A percentile compares a stretch with the other conserved stretches of the same genome.
Evolutionary conservation across 1,140 invertebrate genomes (phyloP).

Genomic region (Melanaphis sacchari): DNA sequence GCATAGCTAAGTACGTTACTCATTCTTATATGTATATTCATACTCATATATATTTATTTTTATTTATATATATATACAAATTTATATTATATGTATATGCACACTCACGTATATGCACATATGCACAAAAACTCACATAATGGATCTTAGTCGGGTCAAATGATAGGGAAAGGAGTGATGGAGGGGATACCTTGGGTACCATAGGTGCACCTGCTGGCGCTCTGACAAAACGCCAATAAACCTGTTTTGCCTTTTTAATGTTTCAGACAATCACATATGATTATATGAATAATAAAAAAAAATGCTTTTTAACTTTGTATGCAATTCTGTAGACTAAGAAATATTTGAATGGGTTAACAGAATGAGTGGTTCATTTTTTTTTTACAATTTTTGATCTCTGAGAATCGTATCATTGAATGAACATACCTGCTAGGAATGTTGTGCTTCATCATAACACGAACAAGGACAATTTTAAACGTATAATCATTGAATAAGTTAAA

Average conservation of each 20-base stretch:
- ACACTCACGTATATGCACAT: neutral
- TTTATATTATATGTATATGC: slow-evolving; percentile 27
- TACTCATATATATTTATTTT: slow-evolving; percentile 18
- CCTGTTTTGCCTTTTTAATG: slow-evolving; percentile 56
- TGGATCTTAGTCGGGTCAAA: slow-evolving; percentile 35
- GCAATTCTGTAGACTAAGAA: slow-evolving; percentile 25
- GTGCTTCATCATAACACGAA: neutral
- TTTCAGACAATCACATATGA: slow-evolving; percentile 38
- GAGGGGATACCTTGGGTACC: neutral
- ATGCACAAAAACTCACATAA: slow-evolving; percentile 40
- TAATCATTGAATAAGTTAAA: neutral
- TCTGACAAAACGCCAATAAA: slow-evolving; percentile 57
- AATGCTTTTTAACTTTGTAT: slow-evolving; percentile 52
- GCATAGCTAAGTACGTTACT: slow-evolving; percentile 36
- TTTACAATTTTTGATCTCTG: slow-evolving; percentile 10
- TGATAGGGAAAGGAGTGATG: slow-evolving; percentile 4
- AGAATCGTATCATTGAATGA: slow-evolving; percentile 29
- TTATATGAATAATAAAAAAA: slow-evolving; percentile 44
- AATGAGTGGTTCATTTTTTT: slow-evolving; percentile 10
- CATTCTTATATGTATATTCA: neutral
- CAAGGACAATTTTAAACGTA: slow-evolving; percentile 1
- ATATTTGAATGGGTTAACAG: slow-evolving; percentile 14
- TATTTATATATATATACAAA: slow-evolving; percentile 32
- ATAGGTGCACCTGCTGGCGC: slow-evolving; percentile 56
- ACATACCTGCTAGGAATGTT: slow-evolving; percentile 16